phyloP scores from a whole-genome alignment of 2,888 invertebrate species.

The Leptinotarsa peninsularis region DNA sequence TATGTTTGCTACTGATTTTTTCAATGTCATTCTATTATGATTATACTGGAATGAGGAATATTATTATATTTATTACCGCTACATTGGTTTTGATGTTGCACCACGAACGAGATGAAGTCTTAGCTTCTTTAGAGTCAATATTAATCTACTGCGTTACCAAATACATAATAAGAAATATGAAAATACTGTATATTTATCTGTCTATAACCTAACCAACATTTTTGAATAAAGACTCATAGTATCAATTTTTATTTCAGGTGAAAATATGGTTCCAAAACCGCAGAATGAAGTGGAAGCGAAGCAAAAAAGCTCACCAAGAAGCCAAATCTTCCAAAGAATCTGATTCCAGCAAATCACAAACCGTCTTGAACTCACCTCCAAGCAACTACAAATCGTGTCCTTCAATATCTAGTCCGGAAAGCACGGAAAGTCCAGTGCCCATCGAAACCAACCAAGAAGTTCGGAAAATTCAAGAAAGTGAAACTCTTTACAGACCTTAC shows the following conservation, averaged over 20 bases:
- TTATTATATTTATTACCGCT: no score
- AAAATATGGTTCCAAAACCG: conserved; percentile 99
- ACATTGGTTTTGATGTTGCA: no score
- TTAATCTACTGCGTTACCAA: no score
- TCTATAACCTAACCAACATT: no score
- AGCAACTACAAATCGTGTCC: conserved; percentile 46
- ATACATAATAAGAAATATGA: no score
- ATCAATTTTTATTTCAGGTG: conserved; percentile 73
- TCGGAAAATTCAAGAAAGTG: conserved; percentile 61
- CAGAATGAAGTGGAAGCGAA: conserved; percentile 98
- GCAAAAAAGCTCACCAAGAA: conserved; percentile 94
- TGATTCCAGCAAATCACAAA: conserved; percentile 53
- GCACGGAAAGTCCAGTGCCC: conserved; percentile 44
- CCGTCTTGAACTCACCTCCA: conserved; percentile 46
- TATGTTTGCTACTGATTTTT: no score
- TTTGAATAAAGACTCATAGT: background rate
- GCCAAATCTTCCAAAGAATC: conserved; percentile 72
- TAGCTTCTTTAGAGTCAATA: no score
- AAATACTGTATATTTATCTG: no score
- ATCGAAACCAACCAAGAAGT: conserved; percentile 48
- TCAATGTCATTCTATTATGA: no score
- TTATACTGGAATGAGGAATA: no score
- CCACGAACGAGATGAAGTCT: no score
- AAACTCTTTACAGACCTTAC: conserved; percentile 67
- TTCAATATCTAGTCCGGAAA: conserved; percentile 48